Evolutionary conservation across 2,888 invertebrate species (phyloP), one percentile per base, ranked within the genome.

Genomic region (Hirtodrosophila alboralis): DNA sequence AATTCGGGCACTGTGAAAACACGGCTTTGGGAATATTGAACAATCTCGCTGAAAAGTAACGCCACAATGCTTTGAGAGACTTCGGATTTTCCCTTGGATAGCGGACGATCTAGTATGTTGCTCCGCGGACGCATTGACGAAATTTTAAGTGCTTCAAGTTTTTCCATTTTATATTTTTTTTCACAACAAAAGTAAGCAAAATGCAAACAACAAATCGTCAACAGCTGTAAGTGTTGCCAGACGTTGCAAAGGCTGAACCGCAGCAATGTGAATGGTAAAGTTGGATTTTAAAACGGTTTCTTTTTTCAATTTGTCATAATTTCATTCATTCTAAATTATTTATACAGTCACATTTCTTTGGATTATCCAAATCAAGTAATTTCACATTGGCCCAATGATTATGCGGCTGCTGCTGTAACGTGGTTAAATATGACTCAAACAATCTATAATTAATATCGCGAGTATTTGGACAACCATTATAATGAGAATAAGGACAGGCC

Each of bases 1-100:
- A 99, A 91, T 90, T 98, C 98, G n/a, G 96, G 95, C 26, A 98
- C 96, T 8, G 97, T 97, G 88, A 96, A 96, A 6, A 97, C 97
- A 81, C 97, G 95, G 92, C 96, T 98, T 92, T 99, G 98, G 87
- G 97, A 97, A 91, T 99, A 99, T 90, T 98, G 98, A 1, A 99
- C 98, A 65, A 99, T 95, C 93, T 99, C 99, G 13, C 98, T 98
- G 91, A 99, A 99, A 53, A 99, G 92, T 40, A 99, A 92, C 1
- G 98, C 98, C 91, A 97, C 99, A 80, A 97, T 95, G 77, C 97
- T 96, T 47, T 97, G 91, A 41, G 97, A 98, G 53, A 97, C 95
- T 92, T 98, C 98, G 10, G 95, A 95, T 91, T 97, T 97, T 5
- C 97, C 97, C 91, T 96, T 96, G 78, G 97, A 97, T 1, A 98